Conservation (phyloP, 2,888 invertebrate species). For the Ypsolopha scabrella region DNA sequence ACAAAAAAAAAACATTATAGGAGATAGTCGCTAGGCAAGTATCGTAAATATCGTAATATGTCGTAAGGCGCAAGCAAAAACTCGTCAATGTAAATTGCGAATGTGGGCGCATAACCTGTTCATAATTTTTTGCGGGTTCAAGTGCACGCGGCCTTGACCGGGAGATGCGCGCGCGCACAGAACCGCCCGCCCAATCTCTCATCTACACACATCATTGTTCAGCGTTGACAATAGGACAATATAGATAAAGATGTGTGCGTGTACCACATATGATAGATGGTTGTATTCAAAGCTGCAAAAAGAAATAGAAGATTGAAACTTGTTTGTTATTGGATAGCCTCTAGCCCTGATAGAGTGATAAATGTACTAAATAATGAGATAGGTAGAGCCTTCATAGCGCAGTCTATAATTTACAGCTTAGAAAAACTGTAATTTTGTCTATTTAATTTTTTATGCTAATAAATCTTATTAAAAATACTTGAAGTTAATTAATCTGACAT, state of each 20-base stretch:
- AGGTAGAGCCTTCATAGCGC: too few species aligned
- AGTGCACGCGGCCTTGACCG: constrained; percentile 64
- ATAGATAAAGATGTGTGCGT: neutral
- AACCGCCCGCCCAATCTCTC: constrained; percentile 21
- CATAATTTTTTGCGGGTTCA: constrained; percentile 47
- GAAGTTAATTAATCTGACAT: too few species aligned
- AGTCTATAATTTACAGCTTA: too few species aligned
- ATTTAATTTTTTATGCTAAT: too few species aligned
- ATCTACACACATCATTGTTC: constrained; percentile 4
- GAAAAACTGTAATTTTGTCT: too few species aligned
- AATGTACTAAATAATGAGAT: too few species aligned
- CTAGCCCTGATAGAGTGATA: too few species aligned
- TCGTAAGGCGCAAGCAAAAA: constrained; percentile 23
- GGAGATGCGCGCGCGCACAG: constrained; percentile 28
- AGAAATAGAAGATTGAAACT: too few species aligned
- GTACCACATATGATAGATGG: too few species aligned
- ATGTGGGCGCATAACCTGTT: constrained; percentile 52
- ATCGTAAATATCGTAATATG: constrained; percentile 29
- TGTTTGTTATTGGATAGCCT: too few species aligned
- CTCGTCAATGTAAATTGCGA: constrained; percentile 35
- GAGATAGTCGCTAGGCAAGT: constrained; percentile 12
- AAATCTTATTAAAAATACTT: too few species aligned
- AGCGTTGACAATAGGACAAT: neutral
- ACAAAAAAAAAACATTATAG: constrained; percentile 2
- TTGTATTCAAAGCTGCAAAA: too few species aligned